Evolutionary conservation across 2,113 vertebrate species (phyloP).

Genomic region (Hemiscyllium ocellatum): DNA sequence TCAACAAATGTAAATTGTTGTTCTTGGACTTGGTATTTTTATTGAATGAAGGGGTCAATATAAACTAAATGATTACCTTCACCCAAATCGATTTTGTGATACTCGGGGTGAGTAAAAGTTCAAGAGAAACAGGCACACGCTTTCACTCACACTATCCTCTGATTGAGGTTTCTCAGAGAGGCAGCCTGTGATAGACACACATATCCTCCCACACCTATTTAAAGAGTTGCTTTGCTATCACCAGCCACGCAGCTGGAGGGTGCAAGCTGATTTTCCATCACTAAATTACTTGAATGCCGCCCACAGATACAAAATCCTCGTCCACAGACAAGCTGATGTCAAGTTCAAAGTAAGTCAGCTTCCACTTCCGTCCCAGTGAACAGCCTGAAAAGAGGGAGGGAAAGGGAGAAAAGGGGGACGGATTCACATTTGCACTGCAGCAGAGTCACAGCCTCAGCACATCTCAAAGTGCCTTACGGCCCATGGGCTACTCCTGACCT

Average conservation of each 20-base stretch:
- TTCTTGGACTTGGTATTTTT: neutral
- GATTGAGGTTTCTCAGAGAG: neutral
- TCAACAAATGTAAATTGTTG: neutral
- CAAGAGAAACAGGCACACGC: neutral
- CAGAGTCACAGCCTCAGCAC: too few species aligned
- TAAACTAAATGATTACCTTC: neutral
- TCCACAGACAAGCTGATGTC: neutral
- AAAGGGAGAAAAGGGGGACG: neutral
- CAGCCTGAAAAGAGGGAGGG: neutral
- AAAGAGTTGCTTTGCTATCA: neutral
- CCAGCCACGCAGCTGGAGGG: neutral
- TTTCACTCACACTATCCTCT: neutral
- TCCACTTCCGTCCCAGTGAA: neutral
- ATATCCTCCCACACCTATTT: neutral
- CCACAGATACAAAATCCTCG: neutral
- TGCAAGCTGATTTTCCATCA: neutral
- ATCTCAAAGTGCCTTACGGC: neutral
- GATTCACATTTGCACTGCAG: too few species aligned
- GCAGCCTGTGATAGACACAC: neutral
- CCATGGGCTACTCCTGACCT: neutral
- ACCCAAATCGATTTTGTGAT: neutral
- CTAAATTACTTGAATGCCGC: neutral
- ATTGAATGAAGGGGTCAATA: neutral
- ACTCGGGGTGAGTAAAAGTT: neutral
- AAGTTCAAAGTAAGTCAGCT: neutral